A percentile compares a stretch with the other conserved stretches of the same genome.
Conservation (phyloP, 2,113 vertebrate species). For the Macrotus californicus region DNA sequence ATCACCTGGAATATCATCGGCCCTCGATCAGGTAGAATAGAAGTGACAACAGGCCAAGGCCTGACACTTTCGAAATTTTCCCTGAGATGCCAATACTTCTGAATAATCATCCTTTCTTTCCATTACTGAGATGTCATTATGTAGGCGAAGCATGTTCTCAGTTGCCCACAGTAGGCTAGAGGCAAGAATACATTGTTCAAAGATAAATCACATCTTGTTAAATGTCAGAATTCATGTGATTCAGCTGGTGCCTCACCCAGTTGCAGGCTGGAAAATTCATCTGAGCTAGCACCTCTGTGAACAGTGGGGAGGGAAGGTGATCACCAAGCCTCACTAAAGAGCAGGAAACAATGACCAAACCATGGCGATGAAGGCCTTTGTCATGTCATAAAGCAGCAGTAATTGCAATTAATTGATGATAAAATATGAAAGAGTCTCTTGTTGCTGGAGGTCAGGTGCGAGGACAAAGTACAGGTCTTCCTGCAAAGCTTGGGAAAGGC, state of each 20-base stretch:
- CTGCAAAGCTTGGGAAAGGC: constrained; percentile 36
- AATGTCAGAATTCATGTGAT: constrained; percentile 82
- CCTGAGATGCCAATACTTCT: constrained; percentile 65
- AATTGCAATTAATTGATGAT: constrained; percentile 71
- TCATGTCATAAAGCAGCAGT: constrained; percentile 67
- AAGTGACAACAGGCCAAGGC: constrained; percentile 35
- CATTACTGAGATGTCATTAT: constrained; percentile 79
- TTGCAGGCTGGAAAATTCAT: constrained; percentile 80
- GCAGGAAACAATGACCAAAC: constrained; percentile 72
- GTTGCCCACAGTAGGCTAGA: constrained; percentile 78
- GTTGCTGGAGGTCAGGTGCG: constrained; percentile 50
- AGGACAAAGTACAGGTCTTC: constrained; percentile 26
- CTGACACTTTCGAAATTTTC: constrained; percentile 36
- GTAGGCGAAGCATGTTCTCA: constrained; percentile 79
- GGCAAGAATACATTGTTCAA: constrained; percentile 81
- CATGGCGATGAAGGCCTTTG: constrained; percentile 65
- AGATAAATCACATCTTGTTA: constrained; percentile 83
- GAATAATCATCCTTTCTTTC: constrained; percentile 76
- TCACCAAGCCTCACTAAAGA: constrained; percentile 60
- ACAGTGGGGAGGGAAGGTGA: constrained; percentile 70
- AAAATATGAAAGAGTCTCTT: constrained; percentile 73
- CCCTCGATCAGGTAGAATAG: background rate
- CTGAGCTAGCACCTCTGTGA: constrained; percentile 75
- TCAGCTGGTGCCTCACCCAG: constrained; percentile 76
- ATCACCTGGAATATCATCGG: background rate